Evolutionary conservation across 2,113 vertebrate genomes (phyloP).

Genomic region (Hassar affinis): DNA sequence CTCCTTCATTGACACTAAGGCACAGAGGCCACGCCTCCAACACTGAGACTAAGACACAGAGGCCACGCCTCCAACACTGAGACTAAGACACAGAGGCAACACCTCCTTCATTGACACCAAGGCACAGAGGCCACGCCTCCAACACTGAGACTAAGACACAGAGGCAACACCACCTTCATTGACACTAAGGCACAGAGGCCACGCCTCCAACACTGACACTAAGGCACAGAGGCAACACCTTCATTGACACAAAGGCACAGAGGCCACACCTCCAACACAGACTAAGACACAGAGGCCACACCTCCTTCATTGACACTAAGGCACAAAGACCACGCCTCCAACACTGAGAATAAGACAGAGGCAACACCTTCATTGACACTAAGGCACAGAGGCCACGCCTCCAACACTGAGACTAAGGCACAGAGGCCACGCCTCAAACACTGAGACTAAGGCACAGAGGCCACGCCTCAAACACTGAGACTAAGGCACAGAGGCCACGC

Average conservation of each 20-base stretch:
- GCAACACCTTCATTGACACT: too few species aligned
- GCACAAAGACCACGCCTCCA: not conserved
- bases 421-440: too few species aligned
- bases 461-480: not conserved
- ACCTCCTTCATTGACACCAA: not conserved
- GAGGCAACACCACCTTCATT: not conserved
- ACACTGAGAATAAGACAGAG: too few species aligned
- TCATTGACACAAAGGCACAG: not conserved
- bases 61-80: not conserved
- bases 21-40: not conserved
- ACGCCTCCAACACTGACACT: too few species aligned
- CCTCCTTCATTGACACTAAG: not conserved
- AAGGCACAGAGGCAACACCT: too few species aligned
- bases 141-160: too few species aligned
- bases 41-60: fast-evolving
- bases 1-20: not conserved
- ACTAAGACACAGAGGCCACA: not conserved
- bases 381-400: too few species aligned
- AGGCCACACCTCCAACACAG: too few species aligned
- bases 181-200: not conserved
- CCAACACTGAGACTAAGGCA: too few species aligned
- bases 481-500: not conserved
- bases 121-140: not conserved
- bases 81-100: not conserved
- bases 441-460: not conserved